A percentile compares a stretch with the other conserved stretches of the same genome.
These are phyloP conservation scores for Cuniculus paca DNA, from an alignment of 2,797 vertebrate genomes.

Conservation along the genomic window DNA sequence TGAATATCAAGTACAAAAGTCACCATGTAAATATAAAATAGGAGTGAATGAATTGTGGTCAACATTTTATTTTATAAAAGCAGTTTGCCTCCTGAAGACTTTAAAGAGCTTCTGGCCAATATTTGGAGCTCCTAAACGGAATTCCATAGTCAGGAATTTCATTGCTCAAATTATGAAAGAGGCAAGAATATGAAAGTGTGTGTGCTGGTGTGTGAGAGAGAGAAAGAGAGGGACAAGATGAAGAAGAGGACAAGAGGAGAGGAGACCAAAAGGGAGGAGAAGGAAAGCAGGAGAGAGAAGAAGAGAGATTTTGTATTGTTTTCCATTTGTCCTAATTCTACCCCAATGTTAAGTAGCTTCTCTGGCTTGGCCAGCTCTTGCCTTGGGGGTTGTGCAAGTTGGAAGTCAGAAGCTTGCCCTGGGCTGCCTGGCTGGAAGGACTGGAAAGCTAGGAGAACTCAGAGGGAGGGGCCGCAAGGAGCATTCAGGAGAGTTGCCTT, in stretches of 20 bases:
- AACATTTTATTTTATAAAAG: conserved; percentile 70
- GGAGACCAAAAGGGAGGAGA: neutral
- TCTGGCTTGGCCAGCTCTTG: neutral
- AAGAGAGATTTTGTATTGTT: neutral
- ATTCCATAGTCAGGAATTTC: conserved; percentile 30
- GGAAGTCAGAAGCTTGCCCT: neutral
- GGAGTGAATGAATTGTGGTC: conserved; percentile 65
- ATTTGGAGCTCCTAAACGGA: neutral
- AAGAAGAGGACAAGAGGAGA: too few relatives aligned
- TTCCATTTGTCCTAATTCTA: neutral
- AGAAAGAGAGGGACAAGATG: neutral
- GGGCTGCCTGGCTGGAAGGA: neutral
- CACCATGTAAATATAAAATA: conserved; percentile 68
- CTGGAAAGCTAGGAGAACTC: neutral
- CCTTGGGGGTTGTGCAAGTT: neutral
- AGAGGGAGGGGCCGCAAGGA: neutral
- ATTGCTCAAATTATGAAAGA: conserved; percentile 41
- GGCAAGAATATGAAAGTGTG: neutral
- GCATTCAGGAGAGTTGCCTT: neutral
- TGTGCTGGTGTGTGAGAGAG: neutral
- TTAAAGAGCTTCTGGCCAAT: conserved; percentile 53
- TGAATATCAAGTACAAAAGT: conserved; percentile 76
- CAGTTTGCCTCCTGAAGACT: conserved; percentile 47
- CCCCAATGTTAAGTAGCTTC: neutral
- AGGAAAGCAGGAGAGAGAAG: neutral